phyloP scores from a whole-genome alignment of 2,797 vertebrate genomes.

The Acipenser ruthenus region DNA sequence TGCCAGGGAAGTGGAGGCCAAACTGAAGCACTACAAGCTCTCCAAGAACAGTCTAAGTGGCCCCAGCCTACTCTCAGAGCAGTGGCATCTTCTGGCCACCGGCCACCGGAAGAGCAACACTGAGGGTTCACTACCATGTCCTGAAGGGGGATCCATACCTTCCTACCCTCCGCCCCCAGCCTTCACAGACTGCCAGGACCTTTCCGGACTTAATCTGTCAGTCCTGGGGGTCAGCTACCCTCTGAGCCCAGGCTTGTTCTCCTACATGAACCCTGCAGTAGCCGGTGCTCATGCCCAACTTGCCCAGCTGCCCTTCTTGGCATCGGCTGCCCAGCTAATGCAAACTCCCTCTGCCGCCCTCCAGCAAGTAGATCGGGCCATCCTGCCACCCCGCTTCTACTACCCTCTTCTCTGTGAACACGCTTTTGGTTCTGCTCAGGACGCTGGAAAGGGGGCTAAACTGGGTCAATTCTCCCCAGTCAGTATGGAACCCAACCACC shows the following conservation, averaged over 20 bases:
- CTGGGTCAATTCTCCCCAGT: constrained; percentile 18
- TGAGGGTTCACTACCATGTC: constrained; percentile 44
- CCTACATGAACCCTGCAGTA: constrained; percentile 78
- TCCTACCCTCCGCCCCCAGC: constrained; percentile 78
- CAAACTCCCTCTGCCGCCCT: constrained; percentile 53
- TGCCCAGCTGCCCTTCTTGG: constrained; percentile 77
- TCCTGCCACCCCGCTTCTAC: constrained; percentile 76
- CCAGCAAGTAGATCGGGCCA: constrained; percentile 54
- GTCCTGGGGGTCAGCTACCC: constrained; percentile 85
- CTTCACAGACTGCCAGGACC: constrained; percentile 72
- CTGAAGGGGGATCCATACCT: constrained; percentile 57
- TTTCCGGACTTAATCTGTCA: constrained; percentile 78
- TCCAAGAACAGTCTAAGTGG: constrained; percentile 61
- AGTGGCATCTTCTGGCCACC: constrained; percentile 71
- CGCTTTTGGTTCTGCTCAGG: constrained; percentile 49
- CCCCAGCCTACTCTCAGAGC: constrained; percentile 63
- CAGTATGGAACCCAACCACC: constrained; percentile 21
- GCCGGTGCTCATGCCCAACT: constrained; percentile 62
- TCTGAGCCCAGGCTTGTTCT: constrained; percentile 76
- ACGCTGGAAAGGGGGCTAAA: constrained; percentile 54
- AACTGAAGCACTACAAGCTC: constrained; percentile 65
- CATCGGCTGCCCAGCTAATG: constrained; percentile 74
- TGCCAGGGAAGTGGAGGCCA: constrained; percentile 66
- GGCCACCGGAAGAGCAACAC: constrained; percentile 52
- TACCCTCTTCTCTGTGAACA: constrained; percentile 88